Percentiles rank a stretch among this genome's conserved stretches.
Evolutionary conservation across 2,888 invertebrate species (phyloP).

Genomic region (Timema cristinae): DNA sequence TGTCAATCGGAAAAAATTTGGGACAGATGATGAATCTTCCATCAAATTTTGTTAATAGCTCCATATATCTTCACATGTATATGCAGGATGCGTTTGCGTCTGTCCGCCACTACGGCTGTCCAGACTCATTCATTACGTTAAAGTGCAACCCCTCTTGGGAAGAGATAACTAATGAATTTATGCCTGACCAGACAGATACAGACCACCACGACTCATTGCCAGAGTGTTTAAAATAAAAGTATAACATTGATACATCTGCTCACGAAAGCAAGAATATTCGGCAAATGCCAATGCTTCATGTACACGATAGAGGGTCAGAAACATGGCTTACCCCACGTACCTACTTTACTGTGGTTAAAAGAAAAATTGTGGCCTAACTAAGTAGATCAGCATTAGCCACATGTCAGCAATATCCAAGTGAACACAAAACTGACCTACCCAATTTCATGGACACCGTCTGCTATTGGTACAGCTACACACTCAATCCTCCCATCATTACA

Average conservation of each 20-base stretch:
- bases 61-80: too few species aligned
- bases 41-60: too few species aligned
- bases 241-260: background rate
- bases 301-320: background rate
- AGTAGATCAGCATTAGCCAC: too few species aligned
- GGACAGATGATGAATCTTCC: too few species aligned
- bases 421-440: too few species aligned
- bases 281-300: background rate
- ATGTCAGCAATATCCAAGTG: too few species aligned
- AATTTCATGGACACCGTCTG: too few species aligned
- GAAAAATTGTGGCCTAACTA: background rate
- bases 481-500: too few species aligned
- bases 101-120: background rate
- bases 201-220: background rate
- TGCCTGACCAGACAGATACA: background rate
- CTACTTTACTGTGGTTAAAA: background rate
- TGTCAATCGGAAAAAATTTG: too few species aligned
- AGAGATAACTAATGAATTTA: background rate
- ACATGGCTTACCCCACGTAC: background rate
- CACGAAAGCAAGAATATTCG: background rate
- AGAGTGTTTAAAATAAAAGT: background rate
- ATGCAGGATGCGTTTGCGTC: background rate
- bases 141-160: background rate
- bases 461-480: too few species aligned
- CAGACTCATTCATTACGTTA: background rate